Base-by-base conservation (phyloP, 2,888 invertebrate genomes). In the Camponotus fellah region DNA sequence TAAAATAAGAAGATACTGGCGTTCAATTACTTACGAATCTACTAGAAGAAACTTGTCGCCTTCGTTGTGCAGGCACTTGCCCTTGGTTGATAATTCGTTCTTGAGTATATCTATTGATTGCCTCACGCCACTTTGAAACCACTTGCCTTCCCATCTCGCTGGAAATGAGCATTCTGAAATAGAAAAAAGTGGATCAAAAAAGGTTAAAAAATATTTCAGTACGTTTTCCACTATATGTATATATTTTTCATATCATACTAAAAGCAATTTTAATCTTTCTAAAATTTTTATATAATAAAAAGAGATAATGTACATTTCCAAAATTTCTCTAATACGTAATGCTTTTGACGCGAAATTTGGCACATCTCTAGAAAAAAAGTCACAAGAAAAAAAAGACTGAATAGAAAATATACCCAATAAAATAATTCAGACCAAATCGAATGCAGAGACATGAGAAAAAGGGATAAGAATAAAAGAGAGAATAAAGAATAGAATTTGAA, bases 101-200 rank as follows among this genome's bases (percentile, higher is more conserved):
- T 97, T 97, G 93, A 98, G 97, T 94, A 98, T 98, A 93, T 97
- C 96, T 95, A 98, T 98, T 77, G 98, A 97, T 95, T 97, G 97
- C 93, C 97, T 97, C 92, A 98, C 97, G 85, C 98, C 98, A 85
- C 98, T 98, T 95, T 98, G 98, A 96, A 98, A 98, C 98, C 98
- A 98, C 91, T 97, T 97, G 91, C 98, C 98, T 94, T 98, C 97
- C 98, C 98, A 98, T 91, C 97, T 96, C 90, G 96, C 96, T 89
- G 98, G 98, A 95, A 98, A 98, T 91, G 96, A 96, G 95, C 98
- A 98, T 96, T 97, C 94, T 96, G 95, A 87, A 95, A 95, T 88
- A 91, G 89, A 87, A n/a, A n/a, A 46, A 80, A 37, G 12, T 71
- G 37, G 26, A 26, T 12, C 72, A 21, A 26, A 26, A 26, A 26